Base-by-base conservation (phyloP, 2,113 vertebrate species). In the Euleptes europaea region DNA sequence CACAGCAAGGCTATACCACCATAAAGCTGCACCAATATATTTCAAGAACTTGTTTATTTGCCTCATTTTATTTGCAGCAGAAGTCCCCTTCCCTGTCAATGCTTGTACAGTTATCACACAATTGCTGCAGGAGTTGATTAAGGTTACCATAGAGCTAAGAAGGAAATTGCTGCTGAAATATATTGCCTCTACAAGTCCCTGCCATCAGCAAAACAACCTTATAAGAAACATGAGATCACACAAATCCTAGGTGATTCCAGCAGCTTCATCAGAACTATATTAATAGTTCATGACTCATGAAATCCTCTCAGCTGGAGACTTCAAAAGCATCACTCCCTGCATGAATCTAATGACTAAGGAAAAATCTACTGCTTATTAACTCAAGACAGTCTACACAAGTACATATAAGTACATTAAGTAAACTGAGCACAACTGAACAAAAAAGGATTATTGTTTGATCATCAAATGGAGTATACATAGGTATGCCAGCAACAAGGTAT, bases 141-240 rank as follows among this genome's bases (percentile, higher is more conserved):
- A 17, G 8, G 33, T 4, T 70, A 84, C 67, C 54, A 65, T 23
- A 8, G 5, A 63, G 72, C 4, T 13, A 82, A 28, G n/a, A 42
- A 81, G 2, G 70, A 67, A n/a, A 5, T 67, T 19, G 21, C 8
- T 63, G 42, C 33, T 5, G 44, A 0, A 1, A 5, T 31, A 19
- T 11, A 21, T 67, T 91, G 65, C 31, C 49, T 67, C n/a, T 14
- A 77, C 71, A 63, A 79, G 21, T 82, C 60, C 69, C 0, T 65
- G 19, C 82, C 70, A 84, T 15, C 44, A 79, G 44, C 42, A 76
- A 86, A 86, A 74, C 42, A 83, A 79, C 35, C 12, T 82, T 0
- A n/a, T 21, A 1, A 83, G 70, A 60, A 86, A 84, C 84, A 63
- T 85, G 21, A 86, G 42, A 14, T 72, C 19, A 78, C 7, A 85